These are phyloP conservation scores for Myripristis jacobus DNA, from an alignment of 2,797 vertebrate genomes.

Conservation along the genomic window DNA sequence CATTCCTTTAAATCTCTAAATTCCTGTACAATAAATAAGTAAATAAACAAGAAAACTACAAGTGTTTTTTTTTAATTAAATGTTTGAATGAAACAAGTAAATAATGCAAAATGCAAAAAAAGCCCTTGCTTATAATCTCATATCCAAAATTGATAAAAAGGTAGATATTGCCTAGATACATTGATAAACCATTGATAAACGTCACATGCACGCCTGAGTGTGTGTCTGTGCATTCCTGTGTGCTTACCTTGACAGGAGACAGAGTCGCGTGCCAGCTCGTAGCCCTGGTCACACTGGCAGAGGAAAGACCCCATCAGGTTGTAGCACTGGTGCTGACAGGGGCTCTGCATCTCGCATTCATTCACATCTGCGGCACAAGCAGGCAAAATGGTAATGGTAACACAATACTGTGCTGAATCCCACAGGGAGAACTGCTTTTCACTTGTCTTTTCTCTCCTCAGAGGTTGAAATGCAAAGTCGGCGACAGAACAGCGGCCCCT, in stretches of 20 bases:
- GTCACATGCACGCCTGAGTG: neutral
- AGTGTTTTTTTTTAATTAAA: too few species aligned
- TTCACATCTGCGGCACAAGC: constrained; percentile 90
- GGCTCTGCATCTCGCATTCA: constrained; percentile 91
- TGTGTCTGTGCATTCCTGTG: neutral
- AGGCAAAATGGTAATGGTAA: neutral
- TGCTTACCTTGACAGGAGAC: constrained; percentile 92
- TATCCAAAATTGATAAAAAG: too few species aligned
- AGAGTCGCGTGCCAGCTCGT: constrained; percentile 90
- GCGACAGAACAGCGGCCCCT: neutral
- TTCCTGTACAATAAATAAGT: too few species aligned
- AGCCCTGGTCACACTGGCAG: constrained; percentile 95
- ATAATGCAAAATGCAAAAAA: too few species aligned
- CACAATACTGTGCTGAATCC: neutral
- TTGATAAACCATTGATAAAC: too few species aligned
- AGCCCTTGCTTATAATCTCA: too few species aligned
- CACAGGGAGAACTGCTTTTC: too few species aligned
- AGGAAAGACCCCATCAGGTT: constrained; percentile 96
- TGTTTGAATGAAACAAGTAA: too few species aligned
- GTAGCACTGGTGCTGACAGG: constrained; percentile 95
- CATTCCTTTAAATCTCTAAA: too few species aligned
- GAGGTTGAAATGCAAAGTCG: neutral
- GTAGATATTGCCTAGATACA: too few species aligned
- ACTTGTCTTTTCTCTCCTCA: too few species aligned
- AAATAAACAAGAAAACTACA: too few species aligned